phyloP scores from a whole-genome alignment of 2,797 vertebrate genomes.

The Smutsia gigantea region DNA sequence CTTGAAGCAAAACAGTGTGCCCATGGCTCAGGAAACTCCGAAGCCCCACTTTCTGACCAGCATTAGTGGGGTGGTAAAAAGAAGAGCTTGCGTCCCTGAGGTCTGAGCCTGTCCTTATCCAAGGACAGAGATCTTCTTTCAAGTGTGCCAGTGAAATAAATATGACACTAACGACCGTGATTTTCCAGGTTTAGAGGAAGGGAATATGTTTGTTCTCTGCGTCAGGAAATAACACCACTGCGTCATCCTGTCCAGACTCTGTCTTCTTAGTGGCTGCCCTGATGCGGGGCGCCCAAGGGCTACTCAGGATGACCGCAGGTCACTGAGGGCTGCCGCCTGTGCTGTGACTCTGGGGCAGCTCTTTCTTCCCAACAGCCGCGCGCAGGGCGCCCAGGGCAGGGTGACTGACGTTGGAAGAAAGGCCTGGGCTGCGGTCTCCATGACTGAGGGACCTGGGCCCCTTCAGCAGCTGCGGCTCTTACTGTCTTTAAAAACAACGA shows the following conservation, averaged over 20 bases:
- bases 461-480: neutral
- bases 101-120: neutral
- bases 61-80: neutral
- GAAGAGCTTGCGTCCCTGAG: neutral
- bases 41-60: neutral
- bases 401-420: too few relatives aligned
- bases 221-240: neutral
- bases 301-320: neutral
- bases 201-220: neutral
- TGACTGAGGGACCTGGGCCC: too few relatives aligned
- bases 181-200: neutral
- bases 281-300: neutral
- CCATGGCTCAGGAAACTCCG: neutral
- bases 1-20: neutral
- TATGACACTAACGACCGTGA: too few relatives aligned
- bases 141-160: neutral
- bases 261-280: neutral
- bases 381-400: too few relatives aligned
- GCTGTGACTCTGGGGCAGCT: neutral
- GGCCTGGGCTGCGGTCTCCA: rapidly evolving
- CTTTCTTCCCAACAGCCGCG: neutral
- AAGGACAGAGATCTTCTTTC: neutral
- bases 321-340: neutral
- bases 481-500: neutral
- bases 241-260: neutral